Conservation (phyloP, 2,888 invertebrate species). For the Morpho helenor region DNA sequence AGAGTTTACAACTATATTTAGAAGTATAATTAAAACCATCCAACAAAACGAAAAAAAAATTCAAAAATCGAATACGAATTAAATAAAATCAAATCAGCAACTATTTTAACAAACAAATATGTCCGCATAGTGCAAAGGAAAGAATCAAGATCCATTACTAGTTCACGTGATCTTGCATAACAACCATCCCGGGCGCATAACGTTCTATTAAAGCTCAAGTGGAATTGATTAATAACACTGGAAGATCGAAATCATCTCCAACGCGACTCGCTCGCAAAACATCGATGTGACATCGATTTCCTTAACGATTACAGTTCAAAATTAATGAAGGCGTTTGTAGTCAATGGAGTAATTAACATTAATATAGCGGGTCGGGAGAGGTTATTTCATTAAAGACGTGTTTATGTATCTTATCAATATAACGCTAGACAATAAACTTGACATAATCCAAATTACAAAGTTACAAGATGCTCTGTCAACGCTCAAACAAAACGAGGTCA, state of each 20-base stretch:
- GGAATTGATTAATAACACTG: slow-evolving; percentile 26
- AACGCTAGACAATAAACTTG: slow-evolving; percentile 6
- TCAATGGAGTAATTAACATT: too few relatives aligned
- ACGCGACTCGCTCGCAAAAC: slow-evolving; percentile 4
- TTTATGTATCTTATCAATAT: slow-evolving; percentile 1
- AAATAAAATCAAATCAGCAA: too few relatives aligned
- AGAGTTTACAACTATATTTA: too few relatives aligned
- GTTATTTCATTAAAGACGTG: slow-evolving; percentile 9
- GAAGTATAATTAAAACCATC: too few relatives aligned
- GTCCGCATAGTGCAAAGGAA: not conserved
- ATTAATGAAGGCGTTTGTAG: too few relatives aligned
- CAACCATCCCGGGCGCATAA: slow-evolving; percentile 5
- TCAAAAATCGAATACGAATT: too few relatives aligned
- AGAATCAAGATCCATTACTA: slow-evolving; percentile 2
- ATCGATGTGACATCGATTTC: slow-evolving; percentile 5
- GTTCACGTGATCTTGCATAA: slow-evolving; percentile 16
- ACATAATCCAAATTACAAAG: slow-evolving; percentile 17
- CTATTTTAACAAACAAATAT: too few relatives aligned
- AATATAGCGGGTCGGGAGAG: too few relatives aligned
- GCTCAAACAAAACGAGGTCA: slow-evolving; percentile 48
- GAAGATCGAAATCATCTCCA: slow-evolving; percentile 10
- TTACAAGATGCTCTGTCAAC: slow-evolving; percentile 4
- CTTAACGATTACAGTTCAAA: not conserved
- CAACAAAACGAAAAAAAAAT: too few relatives aligned
- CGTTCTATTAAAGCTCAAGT: slow-evolving; percentile 21